Percentiles rank a stretch among this genome's conserved stretches.
phyloP scores from a whole-genome alignment of 2,888 invertebrate species.

The Cenopis cana region DNA sequence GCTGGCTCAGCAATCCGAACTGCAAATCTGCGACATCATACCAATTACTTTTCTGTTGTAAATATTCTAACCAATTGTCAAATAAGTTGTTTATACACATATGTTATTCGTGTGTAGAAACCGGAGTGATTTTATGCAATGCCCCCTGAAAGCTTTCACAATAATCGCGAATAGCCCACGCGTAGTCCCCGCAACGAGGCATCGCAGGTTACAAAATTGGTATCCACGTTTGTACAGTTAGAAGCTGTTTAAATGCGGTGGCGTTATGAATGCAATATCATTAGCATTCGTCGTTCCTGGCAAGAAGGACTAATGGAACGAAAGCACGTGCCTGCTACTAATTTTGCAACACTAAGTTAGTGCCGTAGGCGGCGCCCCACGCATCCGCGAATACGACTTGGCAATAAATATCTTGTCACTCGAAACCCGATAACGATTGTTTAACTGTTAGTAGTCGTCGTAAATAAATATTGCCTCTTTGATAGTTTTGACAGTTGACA shows the following conservation, averaged over 20 bases:
- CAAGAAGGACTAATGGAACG: constrained; percentile 24
- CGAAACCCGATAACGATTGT: constrained; percentile 62
- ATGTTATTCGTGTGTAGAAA: no score
- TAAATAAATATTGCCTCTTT: constrained; percentile 56
- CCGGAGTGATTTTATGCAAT: no score
- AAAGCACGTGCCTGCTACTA: constrained; percentile 36
- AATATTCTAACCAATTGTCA: no score
- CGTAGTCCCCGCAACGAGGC: constrained; percentile 45
- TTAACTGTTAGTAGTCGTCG: constrained; percentile 57
- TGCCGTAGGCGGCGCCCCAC: constrained; percentile 58
- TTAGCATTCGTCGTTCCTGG: constrained; percentile 13
- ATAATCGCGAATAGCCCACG: constrained; percentile 52
- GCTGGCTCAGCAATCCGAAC: no score
- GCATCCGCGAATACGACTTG: constrained; percentile 55
- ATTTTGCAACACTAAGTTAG: constrained; percentile 45
- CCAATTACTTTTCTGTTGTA: no score
- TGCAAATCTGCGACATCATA: no score
- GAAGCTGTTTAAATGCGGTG: constrained; percentile 1
- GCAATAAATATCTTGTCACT: constrained; percentile 59
- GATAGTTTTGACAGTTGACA: constrained; percentile 58
- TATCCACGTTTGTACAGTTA: neutral
- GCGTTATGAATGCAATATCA: constrained; percentile 11
- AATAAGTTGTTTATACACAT: no score
- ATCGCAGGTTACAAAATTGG: neutral
- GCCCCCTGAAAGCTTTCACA: constrained; percentile 56